Percentiles rank a stretch among this genome's conserved stretches.
Evolutionary conservation across 2,888 invertebrate species (phyloP).

Genomic region (Acronicta aceris): DNA sequence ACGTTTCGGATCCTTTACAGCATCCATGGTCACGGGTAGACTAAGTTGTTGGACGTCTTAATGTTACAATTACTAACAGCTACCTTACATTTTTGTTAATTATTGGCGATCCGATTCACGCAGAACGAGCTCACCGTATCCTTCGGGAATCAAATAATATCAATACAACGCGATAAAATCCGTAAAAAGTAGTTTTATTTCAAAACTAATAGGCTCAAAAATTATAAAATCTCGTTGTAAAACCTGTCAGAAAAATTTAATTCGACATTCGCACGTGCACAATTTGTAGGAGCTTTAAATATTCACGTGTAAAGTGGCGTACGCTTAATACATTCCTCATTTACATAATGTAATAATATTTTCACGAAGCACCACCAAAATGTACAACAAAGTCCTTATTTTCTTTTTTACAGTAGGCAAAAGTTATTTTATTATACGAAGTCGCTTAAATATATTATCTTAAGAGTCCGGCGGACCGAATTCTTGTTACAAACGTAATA

Average conservation of each 20-base stretch:
- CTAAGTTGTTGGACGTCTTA: too few relatives aligned
- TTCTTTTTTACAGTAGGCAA: conserved; percentile 46
- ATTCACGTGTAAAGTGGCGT: conserved; percentile 77
- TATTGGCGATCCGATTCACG: too few relatives aligned
- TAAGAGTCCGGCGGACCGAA: too few relatives aligned
- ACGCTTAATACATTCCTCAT: conserved; percentile 80
- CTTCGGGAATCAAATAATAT: too few relatives aligned
- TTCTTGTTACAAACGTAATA: too few relatives aligned
- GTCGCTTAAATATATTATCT: conserved; percentile 23
- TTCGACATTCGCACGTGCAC: conserved; percentile 68
- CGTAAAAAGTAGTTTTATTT: too few relatives aligned
- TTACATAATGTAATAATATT: conserved; percentile 83
- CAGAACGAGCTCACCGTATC: too few relatives aligned
- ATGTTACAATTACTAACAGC: too few relatives aligned
- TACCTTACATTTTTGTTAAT: too few relatives aligned
- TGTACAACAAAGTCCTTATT: conserved; percentile 64
- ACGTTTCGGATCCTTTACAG: too few relatives aligned
- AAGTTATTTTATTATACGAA: conserved; percentile 35
- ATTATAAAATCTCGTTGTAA: conserved; percentile 65
- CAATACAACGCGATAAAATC: too few relatives aligned
- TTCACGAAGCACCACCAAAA: conserved; percentile 65
- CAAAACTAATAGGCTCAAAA: conserved; percentile 7
- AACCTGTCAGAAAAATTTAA: conserved; percentile 62
- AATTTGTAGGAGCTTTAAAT: conserved; percentile 81
- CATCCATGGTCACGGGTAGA: too few relatives aligned